phyloP scores from a whole-genome alignment of 2,113 vertebrate species.

The Pedetes capensis region DNA sequence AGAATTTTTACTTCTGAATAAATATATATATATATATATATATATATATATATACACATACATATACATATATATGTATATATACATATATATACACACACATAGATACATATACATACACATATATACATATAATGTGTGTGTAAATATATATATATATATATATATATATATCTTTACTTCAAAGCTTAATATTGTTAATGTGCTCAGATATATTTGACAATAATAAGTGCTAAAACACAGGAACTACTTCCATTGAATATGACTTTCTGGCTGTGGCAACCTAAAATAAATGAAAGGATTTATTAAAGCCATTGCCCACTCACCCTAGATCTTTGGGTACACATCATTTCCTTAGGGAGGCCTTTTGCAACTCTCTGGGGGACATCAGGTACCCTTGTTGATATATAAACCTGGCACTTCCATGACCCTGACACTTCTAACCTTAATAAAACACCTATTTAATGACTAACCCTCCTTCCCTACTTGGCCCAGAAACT shows the following conservation, averaged over 20 bases:
- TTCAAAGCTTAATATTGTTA: conserved; percentile 14
- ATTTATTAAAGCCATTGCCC: neutral
- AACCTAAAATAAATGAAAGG: neutral
- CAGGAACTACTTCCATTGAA: neutral
- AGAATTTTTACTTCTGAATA: neutral
- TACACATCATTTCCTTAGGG: neutral
- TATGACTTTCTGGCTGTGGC: neutral
- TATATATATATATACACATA: neutral
- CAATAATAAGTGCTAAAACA: neutral
- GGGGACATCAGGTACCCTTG: neutral
- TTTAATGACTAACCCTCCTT: neutral
- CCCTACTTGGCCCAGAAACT: neutral
- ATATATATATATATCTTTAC: neutral
- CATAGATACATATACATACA: neutral
- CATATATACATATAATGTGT: too few relatives aligned
- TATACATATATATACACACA: neutral
- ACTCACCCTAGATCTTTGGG: neutral
- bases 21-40: neutral
- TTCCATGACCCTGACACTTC: neutral
- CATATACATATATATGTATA: neutral
- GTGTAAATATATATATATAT: neutral
- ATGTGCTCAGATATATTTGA: neutral
- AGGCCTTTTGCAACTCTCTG: neutral
- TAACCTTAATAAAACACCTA: neutral
- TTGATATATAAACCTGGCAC: neutral